Evolutionary conservation across 2,888 invertebrate genomes (phyloP).

Genomic region (Thysanoteuthis rhombus): DNA sequence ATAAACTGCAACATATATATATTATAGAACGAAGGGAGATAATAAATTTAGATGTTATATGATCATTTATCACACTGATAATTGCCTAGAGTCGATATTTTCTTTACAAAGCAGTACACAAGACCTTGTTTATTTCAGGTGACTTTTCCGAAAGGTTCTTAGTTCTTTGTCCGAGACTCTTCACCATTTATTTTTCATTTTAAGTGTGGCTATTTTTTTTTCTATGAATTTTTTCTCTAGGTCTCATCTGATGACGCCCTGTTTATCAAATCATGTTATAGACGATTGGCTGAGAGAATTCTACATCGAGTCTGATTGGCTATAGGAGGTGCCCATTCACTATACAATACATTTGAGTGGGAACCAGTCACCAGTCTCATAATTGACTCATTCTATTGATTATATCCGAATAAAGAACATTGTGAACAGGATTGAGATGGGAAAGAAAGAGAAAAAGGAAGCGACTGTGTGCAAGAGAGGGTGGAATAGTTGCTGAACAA

Average conservation of each 20-base stretch:
- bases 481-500: not conserved
- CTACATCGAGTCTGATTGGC: not conserved
- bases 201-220: not conserved
- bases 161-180: not conserved
- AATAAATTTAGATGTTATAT: not conserved
- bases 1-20: too few relatives aligned
- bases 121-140: not conserved
- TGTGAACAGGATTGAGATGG: not conserved
- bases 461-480: not conserved
- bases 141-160: not conserved
- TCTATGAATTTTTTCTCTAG: not conserved
- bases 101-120: not conserved
- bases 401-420: not conserved
- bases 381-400: conserved; percentile 12
- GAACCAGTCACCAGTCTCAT: not conserved
- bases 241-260: not conserved
- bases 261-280: not conserved
- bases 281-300: not conserved
- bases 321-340: not conserved
- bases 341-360: not conserved
- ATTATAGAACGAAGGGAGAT: too few relatives aligned
- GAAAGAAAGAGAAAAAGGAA: not conserved
- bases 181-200: not conserved
- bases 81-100: not conserved
- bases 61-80: not conserved